Evolutionary conservation across 1,140 invertebrate genomes (phyloP), one percentile per base, ranked within the genome.

Genomic region (Manduca sexta): DNA sequence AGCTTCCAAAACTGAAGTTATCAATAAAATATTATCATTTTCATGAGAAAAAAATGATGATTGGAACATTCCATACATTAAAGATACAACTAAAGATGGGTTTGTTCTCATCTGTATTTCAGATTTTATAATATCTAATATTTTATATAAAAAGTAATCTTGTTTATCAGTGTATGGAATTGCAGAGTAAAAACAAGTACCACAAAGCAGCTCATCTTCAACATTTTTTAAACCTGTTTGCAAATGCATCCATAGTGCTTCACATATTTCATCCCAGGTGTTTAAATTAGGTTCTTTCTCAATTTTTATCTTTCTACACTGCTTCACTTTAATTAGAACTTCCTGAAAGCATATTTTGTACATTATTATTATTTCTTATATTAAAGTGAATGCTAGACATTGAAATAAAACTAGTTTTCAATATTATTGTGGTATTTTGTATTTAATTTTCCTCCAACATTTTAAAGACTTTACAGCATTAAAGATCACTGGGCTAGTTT

Each of bases 61-160:
- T 52, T 87, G 81, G 52, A 83, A 86, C 18, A 87, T 45, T 43
- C 86, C 84, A 69, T 83, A 83, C 52, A 81, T 81, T 13, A 83
- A 44, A 17, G 72, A 72, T 4, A 72, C 45, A 10, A 48, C 60
- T 49, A 30, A 42, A 13, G 21, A 46, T 43, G 48, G 60, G 41
- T 43, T 60, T 16, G 18, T 39, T 47, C 18, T 46, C 33, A 47
- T 43, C 2, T 34, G 6, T 15, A 64, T 35, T 45, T 73, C 55
- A 39, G 71, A 39, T 29, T 60, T 45, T 35, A 81, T 48, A 15
- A 65, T 46, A 38, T 61, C 29, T n/a, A 53, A 26, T 18, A 83
- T 41, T 49, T 67, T 26, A 11, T 50, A 41, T 35, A 78, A 47
- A 60, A 75, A 69, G 2, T 15, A 11, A 21, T 69, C 50, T 34